Base-by-base conservation (phyloP, 2,113 vertebrate genomes). In the Menura novaehollandiae region DNA sequence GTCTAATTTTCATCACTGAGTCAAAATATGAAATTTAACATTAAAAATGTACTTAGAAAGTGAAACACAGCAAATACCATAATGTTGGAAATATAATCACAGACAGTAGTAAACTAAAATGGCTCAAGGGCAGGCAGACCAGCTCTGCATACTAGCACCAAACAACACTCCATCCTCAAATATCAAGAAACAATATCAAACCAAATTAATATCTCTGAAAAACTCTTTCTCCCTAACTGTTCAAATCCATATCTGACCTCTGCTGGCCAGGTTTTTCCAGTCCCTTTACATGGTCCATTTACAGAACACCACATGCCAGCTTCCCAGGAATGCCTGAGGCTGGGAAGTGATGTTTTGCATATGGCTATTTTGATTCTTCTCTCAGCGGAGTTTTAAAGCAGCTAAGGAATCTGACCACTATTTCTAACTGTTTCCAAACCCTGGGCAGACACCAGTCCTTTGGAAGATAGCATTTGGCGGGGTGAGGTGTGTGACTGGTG, bases 231-330 rank as follows among this genome's bases (percentile, higher is more conserved):
- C 28, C 63, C 23, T 59, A n/a, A 51, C 32, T 67, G 43, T 67
- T 92, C 59, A 91, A 80, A 90, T 69, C 74, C 39, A 9, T 80
- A 88, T 33, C 93, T 96, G 91, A 95, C 75, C 92, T 91, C 95
- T 91, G 63, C 90, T 93, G 95, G 85, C 51, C 90, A 56, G 51
- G 52, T 83, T 74, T 69, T 53, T 43, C 67, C 13, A 35, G 37
- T 55, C 46, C 74, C 12, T 81, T 55, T 72, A 68, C 19, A 35
- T 0, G 10, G 39, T 35, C 7, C 63, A 39, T 43, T 58, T 73
- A 15, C 32, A 67, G 43, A 88, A 41, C 21, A 47, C 4, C 10
- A 7, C 43, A 30, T 2, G 2, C n/a, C 0, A 0, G 8, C 33
- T 91, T 69, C 94, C 41, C 55, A 47, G 53, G 51, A 71, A 32